phyloP scores from a whole-genome alignment of 1,140 invertebrate species.

The Bombus balteatus region DNA sequence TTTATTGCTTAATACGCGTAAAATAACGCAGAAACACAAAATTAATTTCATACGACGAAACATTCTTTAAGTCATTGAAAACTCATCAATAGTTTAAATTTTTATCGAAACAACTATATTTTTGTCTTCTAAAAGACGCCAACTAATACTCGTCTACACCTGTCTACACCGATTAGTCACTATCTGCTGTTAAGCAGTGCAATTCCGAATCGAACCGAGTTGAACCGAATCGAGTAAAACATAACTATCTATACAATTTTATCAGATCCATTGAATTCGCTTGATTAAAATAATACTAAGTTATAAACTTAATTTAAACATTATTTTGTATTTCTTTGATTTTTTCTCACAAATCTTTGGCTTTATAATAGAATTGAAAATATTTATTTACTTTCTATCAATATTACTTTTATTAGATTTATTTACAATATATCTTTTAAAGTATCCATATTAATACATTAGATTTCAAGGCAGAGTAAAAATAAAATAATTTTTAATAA shows the following conservation, averaged over 20 bases:
- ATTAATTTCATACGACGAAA: conserved; percentile 71
- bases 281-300: not conserved
- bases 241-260: not conserved
- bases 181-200: conserved; percentile 20
- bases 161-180: conserved; percentile 20
- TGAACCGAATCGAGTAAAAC: conserved; percentile 26
- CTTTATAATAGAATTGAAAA: not conserved
- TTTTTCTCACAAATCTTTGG: not conserved
- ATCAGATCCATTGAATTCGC: not conserved
- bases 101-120: conserved; percentile 18
- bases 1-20: conserved; percentile 70
- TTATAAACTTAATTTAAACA: not conserved
- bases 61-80: conserved; percentile 53
- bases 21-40: conserved; percentile 70
- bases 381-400: not conserved
- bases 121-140: not conserved
- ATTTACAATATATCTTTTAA: not conserved
- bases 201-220: conserved; percentile 30
- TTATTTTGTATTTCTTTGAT: not conserved
- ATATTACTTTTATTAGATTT: not conserved
- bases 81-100: conserved; percentile 6
- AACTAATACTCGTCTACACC: not conserved
- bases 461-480: not conserved
- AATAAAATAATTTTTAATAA: not conserved
- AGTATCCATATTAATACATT: not conserved